Base-by-base conservation (phyloP, 30 jellyfish, hydroid and myxozoan species). In the Aurelia coerulea region DNA sequence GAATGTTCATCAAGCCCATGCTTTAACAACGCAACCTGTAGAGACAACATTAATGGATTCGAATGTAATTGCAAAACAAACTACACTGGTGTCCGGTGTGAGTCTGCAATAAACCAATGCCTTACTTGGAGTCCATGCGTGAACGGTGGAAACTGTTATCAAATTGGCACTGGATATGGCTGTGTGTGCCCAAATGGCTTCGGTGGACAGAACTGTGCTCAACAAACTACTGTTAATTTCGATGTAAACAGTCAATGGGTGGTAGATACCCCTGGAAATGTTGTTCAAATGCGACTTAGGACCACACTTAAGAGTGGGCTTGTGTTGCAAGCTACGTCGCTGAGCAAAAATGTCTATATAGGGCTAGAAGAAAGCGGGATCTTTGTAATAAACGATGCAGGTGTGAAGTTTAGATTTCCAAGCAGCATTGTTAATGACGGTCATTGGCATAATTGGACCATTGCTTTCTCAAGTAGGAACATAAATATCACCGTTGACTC, bases 21-120 rank as follows among this genome's bases (percentile, higher is more conserved):
- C 92, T 69, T 60, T n/a, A 81, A 93, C 84, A 89, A 79, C 9
- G 98, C 91, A 42, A 46, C 77, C n/a, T 93, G 98, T 74, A 23
- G 1, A 65, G 88, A 78, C 52, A 54, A 56, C 9, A 64, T 68
- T 13, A 68, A 76, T 39, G 84, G 80, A 2, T 85, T 18, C 56
- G 66, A 72, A 16, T 93, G 98, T 79, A 9, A 46, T 34, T 90
- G 97, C 73, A 6, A 33, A n/a, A 82, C 93, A 17, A 97, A 95
- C 56, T 79, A 68, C 66, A 84, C 91, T 16, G 97, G 95, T 13
- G 78, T 41, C 13, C 59, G 83, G 41, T 92, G 97, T 75, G 76
- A 78, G 35, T 77, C 86, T 15, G 83, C 56, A 9, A 46, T 46
- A 9, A 70, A 76, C 70, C 90, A 76, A 56, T 90, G 97, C 71